A percentile compares a stretch with the other conserved stretches of the same genome.
Evolutionary conservation across 2,888 invertebrate species (phyloP).

Genomic region (Chydorus sphaericus): DNA sequence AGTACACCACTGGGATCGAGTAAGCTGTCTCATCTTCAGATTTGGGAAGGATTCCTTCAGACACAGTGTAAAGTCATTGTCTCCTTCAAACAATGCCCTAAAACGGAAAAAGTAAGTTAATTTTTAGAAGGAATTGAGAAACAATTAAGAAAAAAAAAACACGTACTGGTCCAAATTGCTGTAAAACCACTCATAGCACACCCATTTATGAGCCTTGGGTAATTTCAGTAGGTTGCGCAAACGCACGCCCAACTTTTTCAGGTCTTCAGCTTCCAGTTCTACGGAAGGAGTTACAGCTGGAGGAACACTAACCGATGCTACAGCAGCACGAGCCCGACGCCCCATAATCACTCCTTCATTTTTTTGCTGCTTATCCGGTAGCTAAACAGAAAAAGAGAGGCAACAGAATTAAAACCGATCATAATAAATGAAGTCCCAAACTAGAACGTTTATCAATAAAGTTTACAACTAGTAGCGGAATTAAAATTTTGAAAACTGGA

Average conservation of each 20-base stretch:
- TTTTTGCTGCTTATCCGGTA: constrained; percentile 28
- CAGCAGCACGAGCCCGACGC: constrained; percentile 5
- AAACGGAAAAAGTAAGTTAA: constrained; percentile 19
- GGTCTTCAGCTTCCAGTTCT: constrained; percentile 18
- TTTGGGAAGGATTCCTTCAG: constrained; percentile 87
- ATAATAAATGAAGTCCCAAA: no score
- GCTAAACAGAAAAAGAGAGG: neutral
- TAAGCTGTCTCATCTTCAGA: constrained; percentile 65
- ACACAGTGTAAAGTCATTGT: constrained; percentile 91
- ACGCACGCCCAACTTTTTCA: constrained; percentile 51
- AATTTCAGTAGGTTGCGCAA: constrained; percentile 83
- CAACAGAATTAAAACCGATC: no score
- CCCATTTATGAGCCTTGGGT: constrained; percentile 98
- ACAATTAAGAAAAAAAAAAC: neutral
- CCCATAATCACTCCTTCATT: constrained; percentile 16
- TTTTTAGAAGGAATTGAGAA: no score
- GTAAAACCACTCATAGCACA: constrained; percentile 99
- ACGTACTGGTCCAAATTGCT: constrained; percentile 77
- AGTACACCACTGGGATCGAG: constrained; percentile 87
- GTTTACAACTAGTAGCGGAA: no score
- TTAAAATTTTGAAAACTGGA: no score
- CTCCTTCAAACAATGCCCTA: constrained; percentile 80
- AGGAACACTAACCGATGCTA: neutral
- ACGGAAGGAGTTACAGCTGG: neutral
- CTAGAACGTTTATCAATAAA: no score